Base-by-base conservation (phyloP, 92 coral and sea anemone genomes). In the Umimayanthus kanabou region DNA sequence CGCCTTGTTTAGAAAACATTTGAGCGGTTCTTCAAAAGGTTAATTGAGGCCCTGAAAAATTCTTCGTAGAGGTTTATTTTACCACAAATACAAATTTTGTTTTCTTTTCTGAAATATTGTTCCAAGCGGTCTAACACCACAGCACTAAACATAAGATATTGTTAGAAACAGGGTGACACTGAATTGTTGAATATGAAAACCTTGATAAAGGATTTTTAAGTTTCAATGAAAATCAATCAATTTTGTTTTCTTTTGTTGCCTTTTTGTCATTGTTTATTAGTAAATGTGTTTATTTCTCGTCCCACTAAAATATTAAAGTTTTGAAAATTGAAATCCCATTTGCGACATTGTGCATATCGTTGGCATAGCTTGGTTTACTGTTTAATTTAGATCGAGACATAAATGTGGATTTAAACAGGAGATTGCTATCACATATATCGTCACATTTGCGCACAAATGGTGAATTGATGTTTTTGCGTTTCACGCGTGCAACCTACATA, bases 21-120 rank as follows among this genome's bases (percentile, higher is more conserved):
- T 57, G 26, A 28, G 73, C 72, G 72, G 28, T 16, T 57, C 85
- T 80, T 61, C 42, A 80, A 80, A 80, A 80, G 30, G 42, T 61
- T 80, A 61, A 79, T 26, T 50, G 85, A 53, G 25, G 58, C 49
- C 85, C 1, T 55, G 40, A 28, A 49, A 49, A 30, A 37, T 37
- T 13, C 20, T 39, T 28, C 4, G 77, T 10, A 73, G 28, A 4
- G 23, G 0, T 14, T 26, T n/a, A 76, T 57, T 39, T n/a, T n/a
- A 76, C 9, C 16, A 5, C 28, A 76, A 23, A 76, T 42, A n/a
- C 20, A 61, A 61, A 4, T 2, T 61, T 13, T 61, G 5, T 61
- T 3, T 18, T 61, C 2, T 18, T 23, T 61, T 61, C 23, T 61
- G n/a, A 20, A 61, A 61, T 20, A 22, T 18, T 20, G 69, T 25